Evolutionary conservation across 1,140 invertebrate species (phyloP).

Genomic region (Anagrus nilaparvatae): DNA sequence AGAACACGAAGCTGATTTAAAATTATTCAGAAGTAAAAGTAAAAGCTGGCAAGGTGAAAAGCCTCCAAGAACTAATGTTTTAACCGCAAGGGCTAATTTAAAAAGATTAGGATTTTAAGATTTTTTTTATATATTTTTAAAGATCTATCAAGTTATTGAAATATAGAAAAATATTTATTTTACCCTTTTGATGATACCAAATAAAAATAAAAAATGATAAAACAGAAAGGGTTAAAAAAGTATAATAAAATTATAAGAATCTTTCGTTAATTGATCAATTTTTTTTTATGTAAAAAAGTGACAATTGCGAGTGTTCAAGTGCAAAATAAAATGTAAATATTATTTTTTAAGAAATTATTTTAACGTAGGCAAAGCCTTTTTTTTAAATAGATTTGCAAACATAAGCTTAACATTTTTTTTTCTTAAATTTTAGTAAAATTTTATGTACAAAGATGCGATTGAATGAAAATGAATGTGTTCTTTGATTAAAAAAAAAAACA

Average conservation of each 20-base stretch:
- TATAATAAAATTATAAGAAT: no score
- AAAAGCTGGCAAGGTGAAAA: conserved; percentile 59
- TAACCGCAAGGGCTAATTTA: conserved; percentile 27
- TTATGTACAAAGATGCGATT: no score
- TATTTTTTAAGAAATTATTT: neutral
- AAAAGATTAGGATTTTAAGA: conserved; percentile 37
- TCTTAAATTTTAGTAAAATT: no score
- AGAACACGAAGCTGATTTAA: conserved; percentile 59
- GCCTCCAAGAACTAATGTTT: conserved; percentile 17
- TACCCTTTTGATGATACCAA: neutral
- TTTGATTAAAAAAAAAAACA: no score
- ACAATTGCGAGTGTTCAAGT: conserved; percentile 9
- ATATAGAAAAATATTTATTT: neutral
- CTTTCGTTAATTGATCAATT: no score
- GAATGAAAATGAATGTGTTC: no score
- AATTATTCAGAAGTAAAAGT: conserved; percentile 64
- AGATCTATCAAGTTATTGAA: neutral
- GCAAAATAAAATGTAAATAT: conserved; percentile 18
- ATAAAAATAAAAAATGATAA: neutral
- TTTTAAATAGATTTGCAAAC: no score
- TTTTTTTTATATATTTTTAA: neutral
- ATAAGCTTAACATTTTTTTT: no score
- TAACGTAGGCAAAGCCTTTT: conserved; percentile 5
- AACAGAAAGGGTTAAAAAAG: neutral
- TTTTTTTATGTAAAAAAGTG: neutral